Evolutionary conservation across 2,888 invertebrate genomes (phyloP), one percentile per base, ranked within the genome.

Genomic region (Perithous albicinctus): DNA sequence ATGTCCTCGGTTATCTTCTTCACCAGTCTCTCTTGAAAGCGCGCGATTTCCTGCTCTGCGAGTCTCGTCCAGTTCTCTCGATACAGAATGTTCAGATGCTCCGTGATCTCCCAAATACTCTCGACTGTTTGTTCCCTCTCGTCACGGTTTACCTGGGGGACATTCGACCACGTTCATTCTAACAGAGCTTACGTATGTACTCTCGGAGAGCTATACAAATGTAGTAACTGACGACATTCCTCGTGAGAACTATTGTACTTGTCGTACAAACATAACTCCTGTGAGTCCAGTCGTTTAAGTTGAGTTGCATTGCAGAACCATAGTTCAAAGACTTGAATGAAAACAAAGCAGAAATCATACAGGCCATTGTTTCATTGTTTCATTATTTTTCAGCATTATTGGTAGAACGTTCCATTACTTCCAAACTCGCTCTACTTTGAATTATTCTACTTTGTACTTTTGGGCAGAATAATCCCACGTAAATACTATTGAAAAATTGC

Each of bases 41-140:
- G 95, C 79, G 95, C 94, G 90, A 97, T 95, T 91, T 97, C 96
- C 88, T 95, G 95, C 63, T 96, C 96, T 51, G 97, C 97, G 89
- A 96, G 94, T 90, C 96, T 94, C 80, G 97, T 97, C 98, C 98
- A 98, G 93, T 98, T 98, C 90, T 97, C 96, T 91, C 96, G 95
- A 92, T 97, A 97, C 85, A 98, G 94, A 90, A 98, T 97, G 93
- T 98, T 98, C 86, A 98, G 93, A 81, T 96, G 96, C 85, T 96
- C 96, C 2, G 98, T 98, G 84, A 98, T 96, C 92, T 97, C 96
- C 98, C 98, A 98, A 90, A 98, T 97, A 93, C 96, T 97, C 93
- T 97, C 97, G 63, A 97, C 97, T 12, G 97, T 96, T 89, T 94
- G 94, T 59, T 95, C 94, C 59, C 96, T 93, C 29, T 95, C 95